Evolutionary conservation across 2,888 invertebrate species (phyloP), one percentile per base, ranked within the genome.

Genomic region (Aphidoletes aphidimyza): DNA sequence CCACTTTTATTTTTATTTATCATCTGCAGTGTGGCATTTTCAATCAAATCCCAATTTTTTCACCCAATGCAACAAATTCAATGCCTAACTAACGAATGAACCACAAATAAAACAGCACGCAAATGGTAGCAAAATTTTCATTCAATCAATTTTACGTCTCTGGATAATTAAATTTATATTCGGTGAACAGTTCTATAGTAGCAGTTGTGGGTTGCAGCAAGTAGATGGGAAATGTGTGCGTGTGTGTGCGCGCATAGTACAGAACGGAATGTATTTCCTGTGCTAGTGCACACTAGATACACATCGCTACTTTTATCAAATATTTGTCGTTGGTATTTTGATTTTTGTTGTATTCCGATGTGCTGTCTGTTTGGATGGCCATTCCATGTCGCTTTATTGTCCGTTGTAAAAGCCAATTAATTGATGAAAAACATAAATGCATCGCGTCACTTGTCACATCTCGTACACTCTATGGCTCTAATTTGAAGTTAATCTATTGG

Each of bases 81-180:
- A n/a, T 69, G 69, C 69, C 5, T 69, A 69, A 14, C 30, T 69
- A 69, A 14, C 69, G 69, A 14, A 69, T 69, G 69, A 69, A n/a
- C n/a, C 2, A 11, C 69, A 69, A 69, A 69, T 69, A 14, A 69
- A 69, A n/a, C n/a, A n/a, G n/a, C 69, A 69, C 69, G 69, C 69
- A 69, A 69, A 69, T 69, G 69, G 34, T 69, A 69, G 69, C 69
- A 26, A 69, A 69, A 69, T 69, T n/a, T 69, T 69, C 69, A 69
- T 69, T 69, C 69, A 69, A 69, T 69, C 30, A 69, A 69, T 30
- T 69, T 30, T 30, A 69, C 69, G 69, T 69, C 69, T n/a, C n/a
- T 69, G 14, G 30, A 69, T 69, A 69, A 69, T 69, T 69, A 30
- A 69, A 69, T 69, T 69, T 69, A 30, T 69, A 69, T 69, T 69